Conservation (phyloP, 2,888 invertebrate species). For the Ashinkailepas kermadecensis region DNA sequence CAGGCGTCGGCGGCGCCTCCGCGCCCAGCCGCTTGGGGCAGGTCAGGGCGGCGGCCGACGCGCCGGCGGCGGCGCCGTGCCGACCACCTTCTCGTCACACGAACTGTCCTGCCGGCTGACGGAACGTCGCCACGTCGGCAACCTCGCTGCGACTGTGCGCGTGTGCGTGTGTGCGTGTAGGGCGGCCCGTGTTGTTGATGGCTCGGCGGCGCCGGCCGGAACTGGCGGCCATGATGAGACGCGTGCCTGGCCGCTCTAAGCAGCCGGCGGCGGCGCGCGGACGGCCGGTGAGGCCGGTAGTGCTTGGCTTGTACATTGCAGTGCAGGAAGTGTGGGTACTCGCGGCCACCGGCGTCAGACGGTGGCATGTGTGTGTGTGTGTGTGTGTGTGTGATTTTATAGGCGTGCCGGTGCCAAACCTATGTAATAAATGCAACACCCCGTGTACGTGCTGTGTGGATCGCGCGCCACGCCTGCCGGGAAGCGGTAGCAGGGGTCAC, state of each 20-base stretch:
- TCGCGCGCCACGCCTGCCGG: too few species aligned
- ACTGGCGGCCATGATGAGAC: not conserved
- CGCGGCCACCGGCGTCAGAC: not conserved
- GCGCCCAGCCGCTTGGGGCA: too few species aligned
- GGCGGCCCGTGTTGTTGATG: not conserved
- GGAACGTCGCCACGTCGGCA: too few species aligned
- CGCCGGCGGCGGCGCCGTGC: too few species aligned
- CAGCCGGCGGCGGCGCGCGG: not conserved
- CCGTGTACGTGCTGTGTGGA: not conserved
- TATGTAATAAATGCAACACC: conserved; percentile 20
- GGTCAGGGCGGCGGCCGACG: too few species aligned
- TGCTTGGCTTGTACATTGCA: conserved; percentile 17
- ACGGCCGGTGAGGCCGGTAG: not conserved
- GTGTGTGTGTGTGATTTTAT: conserved; percentile 8
- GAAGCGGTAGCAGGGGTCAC: too few species aligned
- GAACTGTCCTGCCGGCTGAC: too few species aligned
- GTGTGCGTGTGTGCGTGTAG: not conserved
- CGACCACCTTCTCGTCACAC: too few species aligned
- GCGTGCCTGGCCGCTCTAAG: not conserved
- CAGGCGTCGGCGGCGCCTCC: too few species aligned
- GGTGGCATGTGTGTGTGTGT: not conserved
- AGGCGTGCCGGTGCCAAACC: conserved; percentile 19
- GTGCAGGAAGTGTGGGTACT: not conserved
- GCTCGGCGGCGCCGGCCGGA: not conserved
- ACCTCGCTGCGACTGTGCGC: not conserved